Percentiles rank a stretch among this genome's conserved stretches.
Conservation (phyloP, 1,140 invertebrate species). For the Leucophenga varia region DNA sequence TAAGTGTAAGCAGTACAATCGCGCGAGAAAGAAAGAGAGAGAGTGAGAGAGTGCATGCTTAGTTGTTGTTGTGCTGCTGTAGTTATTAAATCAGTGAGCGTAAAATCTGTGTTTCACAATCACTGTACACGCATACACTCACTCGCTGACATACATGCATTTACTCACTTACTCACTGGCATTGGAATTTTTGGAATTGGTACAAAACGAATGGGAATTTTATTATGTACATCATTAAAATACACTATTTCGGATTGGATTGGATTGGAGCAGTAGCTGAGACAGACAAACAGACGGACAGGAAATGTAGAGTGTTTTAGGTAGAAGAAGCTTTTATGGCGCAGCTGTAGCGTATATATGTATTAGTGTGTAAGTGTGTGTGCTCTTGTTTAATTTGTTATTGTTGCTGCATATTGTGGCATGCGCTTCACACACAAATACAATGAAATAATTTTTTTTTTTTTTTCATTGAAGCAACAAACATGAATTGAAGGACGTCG, state of each 20-base stretch:
- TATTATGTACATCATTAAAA: conserved; percentile 58
- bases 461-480: too few relatives aligned
- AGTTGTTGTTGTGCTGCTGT: background rate
- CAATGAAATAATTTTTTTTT: too few relatives aligned
- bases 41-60: background rate
- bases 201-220: conserved; percentile 57
- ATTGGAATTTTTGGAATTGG: conserved; percentile 52
- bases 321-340: too few relatives aligned
- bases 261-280: conserved; percentile 45
- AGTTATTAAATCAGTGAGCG: conserved; percentile 33
- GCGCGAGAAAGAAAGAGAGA: conserved; percentile 8
- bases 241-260: conserved; percentile 56
- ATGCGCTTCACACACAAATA: too few relatives aligned
- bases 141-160: too few relatives aligned
- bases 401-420: conserved; percentile 23
- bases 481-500: conserved; percentile 17
- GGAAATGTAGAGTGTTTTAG: too few relatives aligned
- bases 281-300: conserved; percentile 23
- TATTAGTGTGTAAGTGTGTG: conserved; percentile 13
- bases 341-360: conserved; percentile 4
- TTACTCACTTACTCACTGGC: too few relatives aligned
- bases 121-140: conserved; percentile 21
- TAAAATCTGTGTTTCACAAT: conserved; percentile 31
- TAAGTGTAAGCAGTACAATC: conserved; percentile 7
- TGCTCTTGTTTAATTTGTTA: conserved; percentile 28